Conservation (phyloP, 2,113 vertebrate genomes). For the Strix uralensis region DNA sequence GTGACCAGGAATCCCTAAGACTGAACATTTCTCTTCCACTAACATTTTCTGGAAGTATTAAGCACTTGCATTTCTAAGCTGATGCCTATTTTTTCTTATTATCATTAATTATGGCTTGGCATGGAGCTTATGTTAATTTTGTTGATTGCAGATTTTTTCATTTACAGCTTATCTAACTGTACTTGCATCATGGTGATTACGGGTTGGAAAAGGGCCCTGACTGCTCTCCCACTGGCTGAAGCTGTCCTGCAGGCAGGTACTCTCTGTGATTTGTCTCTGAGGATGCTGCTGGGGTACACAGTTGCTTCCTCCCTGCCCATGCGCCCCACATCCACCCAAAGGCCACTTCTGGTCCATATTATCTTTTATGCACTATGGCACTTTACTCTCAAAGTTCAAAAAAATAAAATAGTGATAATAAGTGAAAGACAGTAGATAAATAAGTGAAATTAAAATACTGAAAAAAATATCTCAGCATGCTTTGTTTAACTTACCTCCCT, state of each 20-base stretch:
- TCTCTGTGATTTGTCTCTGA: not conserved
- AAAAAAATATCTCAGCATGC: not conserved
- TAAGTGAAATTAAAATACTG: not conserved
- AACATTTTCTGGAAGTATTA: not conserved
- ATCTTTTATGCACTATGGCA: not conserved
- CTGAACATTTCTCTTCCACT: not conserved
- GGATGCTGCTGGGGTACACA: not conserved
- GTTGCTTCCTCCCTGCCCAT: not conserved
- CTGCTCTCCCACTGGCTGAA: not conserved
- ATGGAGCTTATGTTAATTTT: not conserved
- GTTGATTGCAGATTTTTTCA: slow-evolving; percentile 30
- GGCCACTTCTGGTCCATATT: not conserved
- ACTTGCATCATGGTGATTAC: slow-evolving; percentile 12
- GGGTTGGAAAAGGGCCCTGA: not conserved
- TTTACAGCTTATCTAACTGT: slow-evolving; percentile 19
- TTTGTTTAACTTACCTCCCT: not conserved
- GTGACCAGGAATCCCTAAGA: not conserved
- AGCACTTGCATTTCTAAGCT: not conserved
- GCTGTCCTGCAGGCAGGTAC: not conserved
- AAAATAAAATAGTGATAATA: not conserved
- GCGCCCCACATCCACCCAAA: not conserved
- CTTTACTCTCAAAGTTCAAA: not conserved
- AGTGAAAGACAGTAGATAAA: not conserved
- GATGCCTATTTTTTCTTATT: not conserved
- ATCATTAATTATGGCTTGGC: not conserved